phyloP scores from a whole-genome alignment of 2,113 vertebrate genomes.

The Elephas maximus region DNA sequence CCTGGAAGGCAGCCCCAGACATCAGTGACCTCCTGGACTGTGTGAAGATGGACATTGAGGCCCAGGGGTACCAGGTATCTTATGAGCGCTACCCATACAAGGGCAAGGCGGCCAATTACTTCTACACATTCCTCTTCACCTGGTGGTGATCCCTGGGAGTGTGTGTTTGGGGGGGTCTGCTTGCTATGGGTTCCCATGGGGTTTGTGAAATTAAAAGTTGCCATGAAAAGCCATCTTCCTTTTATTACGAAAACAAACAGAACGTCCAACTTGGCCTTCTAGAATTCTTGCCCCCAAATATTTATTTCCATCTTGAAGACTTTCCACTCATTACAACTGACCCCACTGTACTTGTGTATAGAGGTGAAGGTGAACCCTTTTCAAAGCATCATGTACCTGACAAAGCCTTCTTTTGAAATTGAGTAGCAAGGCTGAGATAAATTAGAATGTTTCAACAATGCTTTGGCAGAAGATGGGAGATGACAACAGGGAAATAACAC shows the following conservation, averaged over 20 bases:
- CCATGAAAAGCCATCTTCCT: neutral
- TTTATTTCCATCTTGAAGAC: neutral
- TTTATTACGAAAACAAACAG: constrained; percentile 28
- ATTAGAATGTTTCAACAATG: neutral
- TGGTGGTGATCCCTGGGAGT: constrained; percentile 93
- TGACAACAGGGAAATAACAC: neutral
- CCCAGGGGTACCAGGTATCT: constrained; percentile 91
- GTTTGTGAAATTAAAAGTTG: constrained; percentile 41
- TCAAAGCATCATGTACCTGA: neutral
- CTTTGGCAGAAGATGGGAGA: neutral
- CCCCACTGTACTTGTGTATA: neutral
- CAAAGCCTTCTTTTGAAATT: neutral
- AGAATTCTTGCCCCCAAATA: neutral
- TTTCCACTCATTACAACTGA: neutral
- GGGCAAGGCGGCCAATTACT: constrained; percentile 88
- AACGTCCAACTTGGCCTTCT: neutral
- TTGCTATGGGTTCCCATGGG: neutral
- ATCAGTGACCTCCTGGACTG: constrained; percentile 93
- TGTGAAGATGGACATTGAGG: constrained; percentile 92
- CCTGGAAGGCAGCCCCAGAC: constrained; percentile 91
- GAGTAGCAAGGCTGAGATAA: neutral
- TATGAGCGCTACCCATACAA: constrained; percentile 86
- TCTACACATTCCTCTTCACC: constrained; percentile 92
- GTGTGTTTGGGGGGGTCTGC: neutral
- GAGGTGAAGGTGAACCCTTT: neutral